Base-by-base conservation (phyloP, 2,113 vertebrate species). In the Tetraodon nigroviridis region DNA sequence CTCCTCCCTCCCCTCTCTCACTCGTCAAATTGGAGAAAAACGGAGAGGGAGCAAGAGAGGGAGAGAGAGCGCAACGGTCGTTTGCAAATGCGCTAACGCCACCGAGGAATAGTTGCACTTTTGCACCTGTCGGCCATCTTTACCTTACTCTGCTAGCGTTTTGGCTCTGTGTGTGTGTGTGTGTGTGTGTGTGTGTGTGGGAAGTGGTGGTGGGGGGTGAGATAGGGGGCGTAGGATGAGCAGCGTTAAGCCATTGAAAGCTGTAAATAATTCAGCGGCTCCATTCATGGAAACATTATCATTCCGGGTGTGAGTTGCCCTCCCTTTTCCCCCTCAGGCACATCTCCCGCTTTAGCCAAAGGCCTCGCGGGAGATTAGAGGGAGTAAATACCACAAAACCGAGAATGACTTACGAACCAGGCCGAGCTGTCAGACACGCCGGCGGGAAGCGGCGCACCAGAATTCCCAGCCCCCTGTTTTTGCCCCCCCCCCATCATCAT, bases 241-340 rank as follows among this genome's bases (percentile, higher is more conserved):
- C 74, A 68, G 83, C 74, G 76, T 71, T 64, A 68, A 75, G 76
- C 78, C 79, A 79, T 80, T 80, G 73, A 71, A 74, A 60, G 67
- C 55, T 72, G 73, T 87, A 73, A 88, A 87, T 88, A 83, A 87
- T 87, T 82, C 78, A 84, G 69, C 55, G 69, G 73, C 78, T 77
- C 80, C 83, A 81, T 79, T 76, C 80, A 58, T 81, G 73, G 86
- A 85, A 88, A 85, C 80, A 80, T 83, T 84, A 83, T 81, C 84
- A 85, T 80, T 88, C 83, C 75, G 69, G 61, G 83, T 63, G 75
- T 83, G 80, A 87, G 82, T 80, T 67, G 82, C 65, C 74, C 71
- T 71, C 67, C 32, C 57, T 50, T 64, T 80, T 83, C 70, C 74
- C 69, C 81, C 80, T 52, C 64, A 61, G 83, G 84, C 84, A 6